Base-by-base conservation (phyloP, 2,113 vertebrate species). In the Sarotherodon lohbergeri region DNA sequence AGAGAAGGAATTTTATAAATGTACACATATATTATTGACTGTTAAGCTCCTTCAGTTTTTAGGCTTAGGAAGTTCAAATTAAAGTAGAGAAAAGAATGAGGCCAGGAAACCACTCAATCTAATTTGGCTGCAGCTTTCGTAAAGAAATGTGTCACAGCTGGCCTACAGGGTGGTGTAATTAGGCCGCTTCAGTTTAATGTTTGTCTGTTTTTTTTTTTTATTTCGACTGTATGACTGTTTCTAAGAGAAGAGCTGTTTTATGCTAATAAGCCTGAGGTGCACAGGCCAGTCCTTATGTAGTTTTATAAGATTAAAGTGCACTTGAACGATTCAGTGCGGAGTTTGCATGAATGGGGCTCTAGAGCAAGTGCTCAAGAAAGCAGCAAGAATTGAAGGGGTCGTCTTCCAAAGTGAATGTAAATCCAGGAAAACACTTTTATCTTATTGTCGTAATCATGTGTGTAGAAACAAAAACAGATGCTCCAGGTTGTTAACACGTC, bases 171-270 rank as follows among this genome's bases (percentile, higher is more conserved):
- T 89, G 71, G 50, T 87, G 24, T 50, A 78, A 68, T 68, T 56
- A 76, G 19, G 43, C 48, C 24, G 2, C 81, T 83, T 34, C 81
- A 78, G 63, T 66, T 57, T 78, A 10, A 48, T 56, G 81, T 50
- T 54, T 29, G 19, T 81, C 34, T 27, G 1, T 39, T 81, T 81
- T 55, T 27, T 4, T 81, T 55, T 73, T 87, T 32, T 13, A 50
- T 68, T 32, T 63, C 46, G 93, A 94, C 94, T 94, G 90, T 76
- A 95, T 88, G 94, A 96, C 96, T 96, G 95, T 96, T 96, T 92
- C 81, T 86, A 87, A 80, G 83, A 90, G 83, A 84, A 83, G 91
- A 94, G 90, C 88, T 94, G 86, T 91, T 93, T 73, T 87, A 81
- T 90, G 41, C 41, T 16, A 90, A 57, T 57, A 68, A 68, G 50